Evolutionary conservation across 2,797 vertebrate genomes (phyloP), one percentile per base, ranked within the genome.

Genomic region (Gobionotothen gibberifrons): DNA sequence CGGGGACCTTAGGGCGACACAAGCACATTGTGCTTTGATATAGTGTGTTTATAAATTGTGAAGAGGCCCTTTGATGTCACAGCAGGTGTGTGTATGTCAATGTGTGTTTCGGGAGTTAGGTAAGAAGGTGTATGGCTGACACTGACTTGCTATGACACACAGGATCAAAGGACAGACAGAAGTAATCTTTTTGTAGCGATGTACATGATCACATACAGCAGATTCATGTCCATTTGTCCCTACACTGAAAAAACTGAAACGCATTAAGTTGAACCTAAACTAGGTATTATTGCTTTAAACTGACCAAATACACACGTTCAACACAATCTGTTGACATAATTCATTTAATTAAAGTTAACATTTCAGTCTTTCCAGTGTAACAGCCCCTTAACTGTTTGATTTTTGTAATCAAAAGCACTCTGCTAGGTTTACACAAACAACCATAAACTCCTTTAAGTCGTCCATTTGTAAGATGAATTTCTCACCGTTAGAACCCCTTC

Each of bases 121-220:
- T 63, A 9, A 22, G 54, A 11, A n/a, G 11, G 22, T 43, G 32
- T 54, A 49, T 19, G n/a, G 26, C 49, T 77, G 63, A 64, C 51
- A 36, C 29, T 53, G 44, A 51, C 63, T 74, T 42, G 19, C 73
- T 66, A 59, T 17, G 59, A 76, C 73, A 72, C 60, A 62, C 55
- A 58, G 77, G 71, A 87, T 91, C 85, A 91, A 87, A 86, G 79
- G 58, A 81, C 58, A 72, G 26, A 48, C 53, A 60, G 43, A 59
- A 52, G 42, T 5, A 46, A 73, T 65, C 9, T 61, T 60, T 48
- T 36, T 62, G 32, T 44, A 39, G 54, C 22, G 42, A 63, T 69
- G 78, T 49, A 61, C 40, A 43, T 16, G 57, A 61, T 75, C 19
- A 74, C 67, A 70, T 42, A 21, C 44, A 69, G 59, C 21, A 44